Base-by-base conservation (phyloP, 2,797 vertebrate species). In the Darevskia mixta region DNA sequence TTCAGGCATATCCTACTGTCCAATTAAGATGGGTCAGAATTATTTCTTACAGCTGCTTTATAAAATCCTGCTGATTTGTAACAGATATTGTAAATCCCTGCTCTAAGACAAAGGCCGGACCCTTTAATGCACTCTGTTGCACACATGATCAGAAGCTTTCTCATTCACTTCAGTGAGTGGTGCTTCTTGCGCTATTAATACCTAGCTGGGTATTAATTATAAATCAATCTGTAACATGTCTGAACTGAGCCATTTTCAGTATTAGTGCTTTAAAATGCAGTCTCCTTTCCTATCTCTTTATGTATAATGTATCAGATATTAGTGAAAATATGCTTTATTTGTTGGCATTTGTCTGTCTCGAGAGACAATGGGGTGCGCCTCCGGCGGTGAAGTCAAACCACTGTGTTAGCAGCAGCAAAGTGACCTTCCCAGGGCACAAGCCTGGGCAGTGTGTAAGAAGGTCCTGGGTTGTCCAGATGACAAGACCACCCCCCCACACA, bases 11-110 rank as follows among this genome's bases (percentile, higher is more conserved):
- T n/a, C 61, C 58, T 45, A 45, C 77, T 78, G 58, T 66, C 55
- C 73, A 66, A 45, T 85, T 75, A 76, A 85, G 58, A 41, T 64
- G 11, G 15, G 55, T 76, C 72, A 76, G 38, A 76, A 85, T 67
- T 85, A 67, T 45, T 86, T 86, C 38, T 86, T 86, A 32, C 32
- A 67, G n/a, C 43, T 49, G 49, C 20, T 75, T 84, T 75, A 27
- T 84, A 84, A 83, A 83, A 38, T 84, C n/a, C 45, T 84, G 82
- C 82, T 84, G 69, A 72, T 83, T 72, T 72, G 67, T 58, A 72
- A 45, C 82, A 35, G 20, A 69, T 86, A 49, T 79, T 18, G 83
- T 64, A 85, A 41, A 85, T 76, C 25, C 29, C 25, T 58, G 4
- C 58, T 85, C 27, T 13, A 83, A 71, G 17, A 83, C 38, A 43